Base-by-base conservation (phyloP, 2,113 vertebrate genomes). In the Sorex araneus region DNA sequence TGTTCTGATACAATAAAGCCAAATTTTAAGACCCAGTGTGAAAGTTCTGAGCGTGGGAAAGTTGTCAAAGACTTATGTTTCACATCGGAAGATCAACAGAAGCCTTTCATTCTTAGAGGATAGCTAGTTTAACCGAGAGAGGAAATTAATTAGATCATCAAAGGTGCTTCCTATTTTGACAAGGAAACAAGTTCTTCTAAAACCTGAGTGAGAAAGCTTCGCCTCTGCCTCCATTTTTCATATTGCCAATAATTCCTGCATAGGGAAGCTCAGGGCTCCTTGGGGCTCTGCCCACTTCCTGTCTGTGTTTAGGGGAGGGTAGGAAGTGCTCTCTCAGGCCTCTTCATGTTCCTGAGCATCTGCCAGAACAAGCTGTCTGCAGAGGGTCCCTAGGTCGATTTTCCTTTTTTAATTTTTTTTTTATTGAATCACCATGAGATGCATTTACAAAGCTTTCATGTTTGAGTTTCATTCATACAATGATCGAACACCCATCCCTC, bases 1-100 rank as follows among this genome's bases (percentile, higher is more conserved):
- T 78, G 79, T 92, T 89, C 69, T 70, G 47, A 25, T 76, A 57
- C 7, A 90, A 88, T 66, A 25, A 66, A 28, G 50, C 10, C 66
- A 45, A 47, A 82, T 19, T 82, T 78, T 57, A 94, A 30, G 27
- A 10, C n/a, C 28, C 67, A 73, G 7, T 9, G 47, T 47, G 10
- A 75, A 78, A 36, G 67, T 57, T 6, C 16, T 57, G 32, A 80
- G 21, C 34, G 86, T 86, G 57, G 88, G 34, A 69, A 47, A 70
- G 19, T 75, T 64, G 67, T 87, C 57, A 36, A 47, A 75, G 64
- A 78, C 50, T 47, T 63, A 3, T 32, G 57, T 54, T 54, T 54
- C 50, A 54, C 50, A 54, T 16, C 50, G 50, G 50, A 63, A 81
- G 36, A 34, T 27, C 60, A 18, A 36, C 7, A 0, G 4, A 78